Conservation (phyloP, 2,797 vertebrate species). For the Chaenodraco wilsoni region DNA sequence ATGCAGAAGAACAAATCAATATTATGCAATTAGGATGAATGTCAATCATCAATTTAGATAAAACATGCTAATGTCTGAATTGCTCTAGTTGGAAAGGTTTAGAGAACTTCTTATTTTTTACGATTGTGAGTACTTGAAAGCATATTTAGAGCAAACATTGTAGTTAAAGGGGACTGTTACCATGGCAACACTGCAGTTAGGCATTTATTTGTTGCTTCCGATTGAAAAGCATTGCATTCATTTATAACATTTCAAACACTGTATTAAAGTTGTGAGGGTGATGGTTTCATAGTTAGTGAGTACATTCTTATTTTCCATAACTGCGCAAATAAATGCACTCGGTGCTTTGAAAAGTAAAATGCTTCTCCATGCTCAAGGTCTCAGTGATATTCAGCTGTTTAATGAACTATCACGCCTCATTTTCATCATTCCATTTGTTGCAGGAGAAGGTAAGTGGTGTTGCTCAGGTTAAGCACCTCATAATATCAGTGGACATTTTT, state of each 20-base stretch:
- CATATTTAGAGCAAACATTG: neutral
- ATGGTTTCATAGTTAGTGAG: neutral
- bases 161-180: neutral
- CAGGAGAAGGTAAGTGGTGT: conserved; percentile 36
- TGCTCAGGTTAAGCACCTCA: conserved; percentile 35
- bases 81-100: neutral
- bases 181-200: neutral
- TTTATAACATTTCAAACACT: conserved; percentile 15
- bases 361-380: conserved; percentile 14
- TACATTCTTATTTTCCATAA: conserved; percentile 23
- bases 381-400: conserved; percentile 37
- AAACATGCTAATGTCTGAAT: neutral
- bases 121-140: neutral
- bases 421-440: conserved; percentile 29
- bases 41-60: neutral
- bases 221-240: neutral
- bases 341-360: conserved; percentile 21
- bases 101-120: neutral
- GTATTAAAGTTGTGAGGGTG: neutral
- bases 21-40: neutral
- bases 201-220: neutral
- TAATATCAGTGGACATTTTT: neutral
- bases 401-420: conserved; percentile 26
- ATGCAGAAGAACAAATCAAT: neutral
- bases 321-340: conserved; percentile 20